Base-by-base conservation (phyloP, 2,113 vertebrate genomes). In the Pungitius pungitius region DNA sequence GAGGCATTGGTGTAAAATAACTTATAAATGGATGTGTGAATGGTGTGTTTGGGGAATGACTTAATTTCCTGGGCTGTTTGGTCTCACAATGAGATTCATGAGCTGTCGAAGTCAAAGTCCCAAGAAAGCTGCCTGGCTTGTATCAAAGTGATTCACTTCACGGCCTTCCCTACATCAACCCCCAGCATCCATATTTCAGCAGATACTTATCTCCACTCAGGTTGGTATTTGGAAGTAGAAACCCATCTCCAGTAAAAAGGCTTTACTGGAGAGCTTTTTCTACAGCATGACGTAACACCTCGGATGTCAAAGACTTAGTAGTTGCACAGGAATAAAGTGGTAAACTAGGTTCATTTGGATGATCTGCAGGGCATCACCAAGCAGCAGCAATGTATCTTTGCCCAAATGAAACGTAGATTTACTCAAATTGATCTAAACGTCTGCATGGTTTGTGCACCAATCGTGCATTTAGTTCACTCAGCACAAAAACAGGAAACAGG, bases 81-180 rank as follows among this genome's bases (percentile, higher is more conserved):
- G 80, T 69, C 63, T 82, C 65, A 43, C 42, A 33, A 15, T 74
- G 58, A 65, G 78, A 88, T 90, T 86, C 85, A 89, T 82, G 77
- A 69, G 68, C 80, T 35, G 78, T 76, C 69, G 77, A 49, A 39
- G 47, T 80, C 55, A 1, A 75, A 82, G 75, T 49, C 71, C 75
- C 59, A 70, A 74, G 76, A 77, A 43, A 51, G 69, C 59, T 42
- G 72, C 69, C 91, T 91, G 91, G 82, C 20, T 75, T 88, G 18
- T 77, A 60, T 91, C 86, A 85, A 47, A 47, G 27, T 57, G 62
- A 66, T 69, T 64, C 24, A 68, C 52, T 60, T 74, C 49, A 60
- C 14, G 62, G 39, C 52, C 66, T 84, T 82, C n/a, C 55, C 62
- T 65, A 67, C 60, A 55, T 42, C 33, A 8, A 35, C 33, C 4